Evolutionary conservation across 1,140 invertebrate genomes (phyloP), one percentile per base, ranked within the genome.

Genomic region (Liolophura sinensis): DNA sequence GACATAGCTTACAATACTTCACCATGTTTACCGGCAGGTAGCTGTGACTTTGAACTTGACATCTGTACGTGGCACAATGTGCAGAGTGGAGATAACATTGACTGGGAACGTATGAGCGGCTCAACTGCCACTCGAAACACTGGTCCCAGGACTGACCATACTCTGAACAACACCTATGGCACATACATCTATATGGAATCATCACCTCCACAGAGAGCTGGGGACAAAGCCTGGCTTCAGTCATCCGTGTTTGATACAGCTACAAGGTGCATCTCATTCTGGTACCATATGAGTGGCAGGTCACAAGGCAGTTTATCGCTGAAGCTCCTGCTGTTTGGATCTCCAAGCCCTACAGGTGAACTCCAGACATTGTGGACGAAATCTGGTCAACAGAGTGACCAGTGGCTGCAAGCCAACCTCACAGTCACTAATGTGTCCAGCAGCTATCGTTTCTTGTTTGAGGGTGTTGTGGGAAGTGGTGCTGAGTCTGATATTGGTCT

Each of bases 251-350:
- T 78, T 51, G 61, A 65, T 49, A 60, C 70, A 6, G 70, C 68
- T 18, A 60, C 64, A 12, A 66, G 74, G 0, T 84, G 82, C 68
- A 56, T 84, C 14, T 69, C 64, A 12, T 92, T 93, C 75, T 93
- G 88, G 86, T 90, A 86, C 74, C 91, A 92, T 73, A 93, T 94
- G 92, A 91, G 88, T 74, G 92, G 92, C 51, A 54, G 51, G 51
- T 54, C 51, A 54, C 24, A 20, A 54, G n/a, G 24, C 24, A 24
- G n/a, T 15, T 54, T n/a, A 20, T n/a, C n/a, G 15, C n/a, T n/a
- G 51, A n/a, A 54, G 51, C 24, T 20, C 9, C 51, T 20, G 9
- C n/a, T 11, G 24, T 20, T 24, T 15, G 24, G 24, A 54, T 54
- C 24, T 24, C 51, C n/a, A 54, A 15, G 51, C 24, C 15, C 51